A percentile compares a stretch with the other conserved stretches of the same genome.
Conservation (phyloP, 2,113 vertebrate species). For the Agapornis roseicollis region DNA sequence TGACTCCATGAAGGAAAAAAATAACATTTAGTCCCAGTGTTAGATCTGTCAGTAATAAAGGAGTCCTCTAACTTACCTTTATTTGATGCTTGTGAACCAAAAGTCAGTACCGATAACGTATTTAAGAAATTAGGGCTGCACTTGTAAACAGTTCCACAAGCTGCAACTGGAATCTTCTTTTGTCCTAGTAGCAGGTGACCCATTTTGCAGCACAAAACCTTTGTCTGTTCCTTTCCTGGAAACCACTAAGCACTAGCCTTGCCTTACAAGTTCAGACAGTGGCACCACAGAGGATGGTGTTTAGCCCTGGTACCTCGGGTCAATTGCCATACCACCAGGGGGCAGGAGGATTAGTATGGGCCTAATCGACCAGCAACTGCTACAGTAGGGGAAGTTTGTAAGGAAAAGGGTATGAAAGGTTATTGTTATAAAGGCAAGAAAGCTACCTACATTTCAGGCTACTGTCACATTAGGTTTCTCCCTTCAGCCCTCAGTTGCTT, state of each 20-base stretch:
- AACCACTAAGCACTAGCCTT: background rate
- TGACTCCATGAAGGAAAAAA: background rate
- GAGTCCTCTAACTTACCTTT: background rate
- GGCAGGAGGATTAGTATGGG: background rate
- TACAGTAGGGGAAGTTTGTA: background rate
- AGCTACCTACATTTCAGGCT: background rate
- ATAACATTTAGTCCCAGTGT: background rate
- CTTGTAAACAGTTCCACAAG: background rate
- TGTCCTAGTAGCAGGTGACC: background rate
- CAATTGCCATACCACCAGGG: background rate
- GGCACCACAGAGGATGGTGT: background rate
- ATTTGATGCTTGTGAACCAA: background rate
- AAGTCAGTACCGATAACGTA: background rate
- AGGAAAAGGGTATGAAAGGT: background rate
- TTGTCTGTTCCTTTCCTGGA: background rate
- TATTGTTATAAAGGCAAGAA: background rate
- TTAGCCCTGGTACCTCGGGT: background rate
- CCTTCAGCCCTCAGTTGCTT: background rate
- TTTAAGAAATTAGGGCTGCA: background rate
- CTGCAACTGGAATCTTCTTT: background rate
- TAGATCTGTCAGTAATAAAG: background rate
- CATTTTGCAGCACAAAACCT: background rate
- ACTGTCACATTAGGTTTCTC: background rate
- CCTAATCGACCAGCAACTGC: background rate
- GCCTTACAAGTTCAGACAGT: background rate